A percentile compares a stretch with the other conserved stretches of the same genome.
phyloP scores from a whole-genome alignment of 1,140 invertebrate species.

The Lepidurus arcticus region DNA sequence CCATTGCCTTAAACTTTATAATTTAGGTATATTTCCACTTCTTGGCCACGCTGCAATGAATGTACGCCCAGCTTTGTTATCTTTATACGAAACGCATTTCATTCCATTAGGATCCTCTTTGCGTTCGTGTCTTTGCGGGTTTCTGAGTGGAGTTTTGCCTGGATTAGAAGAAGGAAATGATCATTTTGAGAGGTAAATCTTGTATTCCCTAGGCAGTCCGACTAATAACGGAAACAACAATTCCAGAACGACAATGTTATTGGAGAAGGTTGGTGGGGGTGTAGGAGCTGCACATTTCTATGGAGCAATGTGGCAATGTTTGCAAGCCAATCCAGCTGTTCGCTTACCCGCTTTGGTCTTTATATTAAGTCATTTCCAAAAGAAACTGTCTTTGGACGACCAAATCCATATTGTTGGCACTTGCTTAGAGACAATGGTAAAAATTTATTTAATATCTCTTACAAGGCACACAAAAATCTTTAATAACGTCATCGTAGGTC shows the following conservation, averaged over 20 bases:
- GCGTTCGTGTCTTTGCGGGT: constrained; percentile 77
- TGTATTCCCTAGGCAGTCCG: neutral
- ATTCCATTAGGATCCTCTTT: constrained; percentile 73
- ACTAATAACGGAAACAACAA: constrained; percentile 31
- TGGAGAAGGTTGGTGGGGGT: constrained; percentile 74
- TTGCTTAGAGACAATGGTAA: constrained; percentile 75
- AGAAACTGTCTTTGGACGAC: constrained; percentile 72
- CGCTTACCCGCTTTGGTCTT: constrained; percentile 77
- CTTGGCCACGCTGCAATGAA: constrained; percentile 86
- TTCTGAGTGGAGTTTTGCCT: constrained; percentile 74
- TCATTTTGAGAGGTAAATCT: constrained; percentile 66
- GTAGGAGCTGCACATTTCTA: constrained; percentile 76
- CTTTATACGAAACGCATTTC: constrained; percentile 89
- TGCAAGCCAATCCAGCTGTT: constrained; percentile 74
- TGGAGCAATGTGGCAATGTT: constrained; percentile 81
- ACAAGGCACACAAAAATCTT: too few species aligned
- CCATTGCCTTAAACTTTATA: neutral
- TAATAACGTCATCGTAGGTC: constrained; percentile 46
- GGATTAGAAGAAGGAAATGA: constrained; percentile 88
- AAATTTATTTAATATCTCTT: constrained; percentile 30
- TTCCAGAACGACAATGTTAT: constrained; percentile 62
- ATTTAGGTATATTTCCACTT: constrained; percentile 76
- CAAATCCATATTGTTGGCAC: constrained; percentile 81
- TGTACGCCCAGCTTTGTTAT: constrained; percentile 72
- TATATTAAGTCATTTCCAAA: constrained; percentile 75